Conservation (phyloP, 2,113 vertebrate species). For the Bettongia penicillata region DNA sequence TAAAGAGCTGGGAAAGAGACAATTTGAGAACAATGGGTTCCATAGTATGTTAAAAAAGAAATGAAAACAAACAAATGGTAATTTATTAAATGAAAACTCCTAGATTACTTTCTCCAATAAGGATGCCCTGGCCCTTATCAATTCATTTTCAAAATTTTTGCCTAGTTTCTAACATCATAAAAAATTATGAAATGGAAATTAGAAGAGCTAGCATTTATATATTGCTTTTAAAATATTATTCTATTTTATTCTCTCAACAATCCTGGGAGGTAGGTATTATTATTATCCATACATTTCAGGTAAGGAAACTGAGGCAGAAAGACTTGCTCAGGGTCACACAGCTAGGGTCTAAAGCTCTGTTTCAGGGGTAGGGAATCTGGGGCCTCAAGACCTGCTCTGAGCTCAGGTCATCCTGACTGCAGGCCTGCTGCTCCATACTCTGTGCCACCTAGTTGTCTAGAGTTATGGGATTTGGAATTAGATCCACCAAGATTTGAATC, state of each 20-base stretch:
- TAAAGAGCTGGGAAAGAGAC: neutral
- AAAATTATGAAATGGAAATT: neutral
- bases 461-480: neutral
- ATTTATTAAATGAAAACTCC: constrained; percentile 39
- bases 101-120: neutral
- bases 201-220: neutral
- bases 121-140: neutral
- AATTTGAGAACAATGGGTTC: neutral
- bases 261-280: neutral
- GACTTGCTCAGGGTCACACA: too few species aligned
- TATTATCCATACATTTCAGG: neutral
- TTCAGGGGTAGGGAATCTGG: too few species aligned
- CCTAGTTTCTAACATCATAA: neutral
- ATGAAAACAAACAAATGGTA: constrained; percentile 13
- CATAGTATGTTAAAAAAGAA: constrained; percentile 48
- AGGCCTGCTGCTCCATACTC: neutral
- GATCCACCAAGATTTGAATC: neutral
- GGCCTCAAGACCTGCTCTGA: neutral
- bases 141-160: neutral
- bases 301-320: neutral
- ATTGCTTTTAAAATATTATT: neutral
- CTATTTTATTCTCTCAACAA: neutral
- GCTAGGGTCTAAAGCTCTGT: too few species aligned
- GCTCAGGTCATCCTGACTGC: neutral
- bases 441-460: neutral